Conservation (phyloP, 2,797 vertebrate species). For the Takifugu ocellatus region DNA sequence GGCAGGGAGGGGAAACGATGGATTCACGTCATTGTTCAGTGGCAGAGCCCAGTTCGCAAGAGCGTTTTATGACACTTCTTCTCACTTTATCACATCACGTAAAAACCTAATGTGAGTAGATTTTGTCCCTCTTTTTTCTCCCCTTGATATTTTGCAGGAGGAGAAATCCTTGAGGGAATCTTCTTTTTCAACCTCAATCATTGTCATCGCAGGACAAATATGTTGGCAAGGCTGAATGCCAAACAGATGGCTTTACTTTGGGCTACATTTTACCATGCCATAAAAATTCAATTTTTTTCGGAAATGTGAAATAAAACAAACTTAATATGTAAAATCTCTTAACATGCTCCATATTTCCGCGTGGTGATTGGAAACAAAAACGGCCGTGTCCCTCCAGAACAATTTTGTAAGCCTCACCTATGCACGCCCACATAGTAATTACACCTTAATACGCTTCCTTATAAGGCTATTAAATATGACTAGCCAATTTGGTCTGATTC, state of each 20-base stretch:
- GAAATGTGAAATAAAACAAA: conserved; percentile 76
- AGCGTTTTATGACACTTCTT: conserved; percentile 32
- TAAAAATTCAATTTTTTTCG: conserved; percentile 69
- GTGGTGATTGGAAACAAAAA: conserved; percentile 67
- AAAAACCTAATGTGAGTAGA: conserved; percentile 27
- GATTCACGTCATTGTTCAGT: conserved; percentile 18
- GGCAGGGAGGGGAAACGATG: not conserved
- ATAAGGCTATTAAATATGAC: conserved; percentile 74
- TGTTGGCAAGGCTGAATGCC: conserved; percentile 64
- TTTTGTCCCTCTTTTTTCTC: conserved; percentile 24
- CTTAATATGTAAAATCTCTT: conserved; percentile 65
- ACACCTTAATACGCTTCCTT: conserved; percentile 73
- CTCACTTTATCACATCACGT: conserved; percentile 35
- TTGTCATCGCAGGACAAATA: conserved; percentile 70
- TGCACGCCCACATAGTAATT: conserved; percentile 60
- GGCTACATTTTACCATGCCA: conserved; percentile 68
- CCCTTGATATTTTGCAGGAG: not conserved
- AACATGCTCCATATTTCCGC: conserved; percentile 62
- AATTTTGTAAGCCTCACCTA: conserved; percentile 59
- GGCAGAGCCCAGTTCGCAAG: not conserved
- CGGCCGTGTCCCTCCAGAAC: conserved; percentile 50
- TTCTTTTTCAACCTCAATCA: conserved; percentile 54
- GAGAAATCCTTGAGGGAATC: conserved; percentile 41
- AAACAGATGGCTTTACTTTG: conserved; percentile 77
- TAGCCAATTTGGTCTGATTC: conserved; percentile 70